Evolutionary conservation across 64 coral and sea anemone species (phyloP), one percentile per base, ranked within the genome.

Genomic region (Acropora tenuis): DNA sequence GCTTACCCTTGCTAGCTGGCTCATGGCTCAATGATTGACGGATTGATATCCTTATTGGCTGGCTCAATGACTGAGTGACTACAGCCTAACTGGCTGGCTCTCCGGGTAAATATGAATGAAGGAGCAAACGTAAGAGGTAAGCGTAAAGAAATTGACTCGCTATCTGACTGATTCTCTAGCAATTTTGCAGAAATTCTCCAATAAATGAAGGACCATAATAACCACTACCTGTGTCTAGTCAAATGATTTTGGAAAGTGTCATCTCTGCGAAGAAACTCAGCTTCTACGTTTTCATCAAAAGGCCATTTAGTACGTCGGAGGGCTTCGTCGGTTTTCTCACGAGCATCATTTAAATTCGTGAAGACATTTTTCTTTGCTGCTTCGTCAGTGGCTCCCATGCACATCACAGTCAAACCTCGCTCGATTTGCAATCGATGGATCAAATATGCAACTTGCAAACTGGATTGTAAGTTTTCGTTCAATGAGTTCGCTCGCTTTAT

Each of bases 351-450:
- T n/a, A 90, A 82, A 42, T 71, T 45, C 72, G n/a, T 71, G 48
- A 40, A 85, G 68, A 11, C 47, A 4, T 48, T 15, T 58, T 80
- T 42, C 4, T 0, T 47, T 30, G 30, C 30, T 30, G 78, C 81
- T 41, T 77, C 49, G 4, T 69, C 53, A 1, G 16, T 3, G 40
- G 95, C 90, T 48, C 95, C 88, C 4, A 97, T 50, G 20, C 77
- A 94, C 58, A 97, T 41, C 6, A 92, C 92, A 5, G 89, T 94
- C 7, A 83, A n/a, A 7, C 92, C 95, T n/a, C 95, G 88, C 55
- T 97, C 92, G 2, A 94, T 93, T 79, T 97, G 95, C 10, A 97
- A 43, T 18, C 48, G 77, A 60, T 94, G 95, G 30, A 97, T 91
- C 2, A 97, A 42, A 44, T 73, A 53, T 15, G 95, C 95, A 48